These are phyloP conservation scores for Alcis repandata DNA, from an alignment of 2,888 invertebrate species.

Conservation along the genomic window DNA sequence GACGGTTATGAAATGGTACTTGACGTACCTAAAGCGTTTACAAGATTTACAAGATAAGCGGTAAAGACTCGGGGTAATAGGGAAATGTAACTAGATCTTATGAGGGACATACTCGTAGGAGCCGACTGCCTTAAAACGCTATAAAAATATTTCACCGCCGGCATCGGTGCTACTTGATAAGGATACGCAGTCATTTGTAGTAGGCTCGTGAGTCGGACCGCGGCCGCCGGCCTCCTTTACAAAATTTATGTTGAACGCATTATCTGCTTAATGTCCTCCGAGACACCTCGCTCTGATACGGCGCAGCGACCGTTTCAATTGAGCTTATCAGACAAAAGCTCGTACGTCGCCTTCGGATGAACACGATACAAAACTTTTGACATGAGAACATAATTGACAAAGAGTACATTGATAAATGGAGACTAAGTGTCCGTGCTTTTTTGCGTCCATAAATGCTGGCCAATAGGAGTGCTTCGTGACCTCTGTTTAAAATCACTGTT, in stretches of 20 bases:
- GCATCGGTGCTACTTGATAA: conserved; percentile 81
- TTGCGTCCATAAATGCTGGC: conserved; percentile 76
- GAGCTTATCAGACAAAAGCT: conserved; percentile 23
- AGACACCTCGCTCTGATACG: conserved; percentile 73
- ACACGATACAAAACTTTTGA: conserved; percentile 41
- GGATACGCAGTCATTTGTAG: conserved; percentile 82
- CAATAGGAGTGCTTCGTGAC: conserved; percentile 79
- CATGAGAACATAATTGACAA: conserved; percentile 59
- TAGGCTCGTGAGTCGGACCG: conserved; percentile 68
- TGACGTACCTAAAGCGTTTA: conserved; percentile 62
- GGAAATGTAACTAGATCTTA: conserved; percentile 75
- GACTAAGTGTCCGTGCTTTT: conserved; percentile 64
- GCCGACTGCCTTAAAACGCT: conserved; percentile 72
- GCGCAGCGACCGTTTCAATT: conserved; percentile 27
- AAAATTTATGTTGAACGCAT: conserved; percentile 74
- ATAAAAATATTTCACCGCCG: conserved; percentile 82
- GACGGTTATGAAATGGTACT: conserved; percentile 58
- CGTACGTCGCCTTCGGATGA: conserved; percentile 52
- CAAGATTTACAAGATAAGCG: conserved; percentile 50
- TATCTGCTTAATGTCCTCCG: conserved; percentile 66
- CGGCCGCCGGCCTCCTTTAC: conserved; percentile 56
- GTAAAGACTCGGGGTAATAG: conserved; percentile 66
- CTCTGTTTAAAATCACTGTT: conserved; percentile 78
- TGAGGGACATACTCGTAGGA: conserved; percentile 76
- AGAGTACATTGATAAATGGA: conserved; percentile 70